A percentile compares a stretch with the other conserved stretches of the same genome.
Evolutionary conservation across 1,140 invertebrate species (phyloP).

Genomic region (Condylostylus longicornis): DNA sequence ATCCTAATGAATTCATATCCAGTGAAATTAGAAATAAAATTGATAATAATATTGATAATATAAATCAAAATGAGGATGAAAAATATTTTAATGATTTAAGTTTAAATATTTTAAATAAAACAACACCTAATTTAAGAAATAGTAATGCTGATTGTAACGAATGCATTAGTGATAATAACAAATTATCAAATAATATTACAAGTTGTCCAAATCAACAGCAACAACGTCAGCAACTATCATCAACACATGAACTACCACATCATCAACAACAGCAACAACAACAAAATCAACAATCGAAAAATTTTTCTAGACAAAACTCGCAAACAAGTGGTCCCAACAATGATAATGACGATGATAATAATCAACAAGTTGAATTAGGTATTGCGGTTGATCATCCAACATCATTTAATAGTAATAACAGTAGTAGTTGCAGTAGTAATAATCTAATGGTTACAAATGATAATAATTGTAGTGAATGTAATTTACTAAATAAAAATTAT

Average conservation of each 20-base stretch:
- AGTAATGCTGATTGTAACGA: not conserved
- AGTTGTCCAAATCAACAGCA: too few species aligned
- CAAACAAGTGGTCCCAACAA: constrained; percentile 26
- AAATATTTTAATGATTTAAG: constrained; percentile 6
- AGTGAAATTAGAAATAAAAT: too few species aligned
- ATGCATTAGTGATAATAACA: constrained; percentile 13
- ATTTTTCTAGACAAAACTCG: constrained; percentile 13
- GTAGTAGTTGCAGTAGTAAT: not conserved
- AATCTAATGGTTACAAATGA: constrained; percentile 11
- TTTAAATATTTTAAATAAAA: too few species aligned
- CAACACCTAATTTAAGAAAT: not conserved
- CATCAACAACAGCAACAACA: constrained; percentile 12
- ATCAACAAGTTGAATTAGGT: not conserved
- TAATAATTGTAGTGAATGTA: not conserved
- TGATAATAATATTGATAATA: not conserved
- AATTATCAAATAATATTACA: constrained; percentile 25
- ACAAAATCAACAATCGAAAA: constrained; percentile 8
- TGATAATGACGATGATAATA: constrained; percentile 11
- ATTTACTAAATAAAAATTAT: constrained; percentile 5
- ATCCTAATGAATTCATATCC: too few species aligned
- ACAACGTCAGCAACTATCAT: constrained; percentile 23
- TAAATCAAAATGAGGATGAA: constrained; percentile 1
- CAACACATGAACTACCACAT: constrained; percentile 18
- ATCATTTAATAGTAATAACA: not conserved
- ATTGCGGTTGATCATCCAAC: not conserved